phyloP scores from a whole-genome alignment of 1,140 invertebrate species.

The Conus ventricosus region DNA sequence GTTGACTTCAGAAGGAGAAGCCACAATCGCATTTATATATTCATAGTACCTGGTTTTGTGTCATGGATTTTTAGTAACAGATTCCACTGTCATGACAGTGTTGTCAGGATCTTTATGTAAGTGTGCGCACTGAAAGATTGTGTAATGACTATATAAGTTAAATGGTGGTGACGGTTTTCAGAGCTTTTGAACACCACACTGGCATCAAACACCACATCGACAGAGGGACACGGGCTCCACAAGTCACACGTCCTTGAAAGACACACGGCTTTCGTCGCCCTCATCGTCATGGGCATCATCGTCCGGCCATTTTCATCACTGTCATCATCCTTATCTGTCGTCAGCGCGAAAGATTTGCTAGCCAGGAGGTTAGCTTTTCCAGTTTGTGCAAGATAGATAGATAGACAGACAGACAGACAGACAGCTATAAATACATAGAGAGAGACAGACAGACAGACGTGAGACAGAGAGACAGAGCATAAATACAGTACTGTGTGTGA shows the following conservation, averaged over 20 bases:
- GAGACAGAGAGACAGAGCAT: neutral
- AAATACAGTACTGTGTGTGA: too few relatives aligned
- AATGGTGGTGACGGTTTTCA: neutral
- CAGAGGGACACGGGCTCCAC: constrained; percentile 17
- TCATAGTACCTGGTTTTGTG: too few relatives aligned
- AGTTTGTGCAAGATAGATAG: too few relatives aligned
- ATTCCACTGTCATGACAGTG: too few relatives aligned
- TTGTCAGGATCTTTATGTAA: too few relatives aligned
- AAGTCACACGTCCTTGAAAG: constrained; percentile 37
- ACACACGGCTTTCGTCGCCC: constrained; percentile 45
- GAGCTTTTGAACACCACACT: neutral
- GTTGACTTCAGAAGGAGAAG: too few relatives aligned
- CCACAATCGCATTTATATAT: too few relatives aligned
- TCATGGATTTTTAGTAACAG: too few relatives aligned
- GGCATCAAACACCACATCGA: neutral
- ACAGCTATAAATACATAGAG: too few relatives aligned
- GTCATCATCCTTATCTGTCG: constrained; percentile 45
- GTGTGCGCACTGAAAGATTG: too few relatives aligned
- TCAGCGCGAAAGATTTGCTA: constrained; percentile 40
- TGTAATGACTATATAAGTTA: too few relatives aligned
- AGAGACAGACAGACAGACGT: neutral
- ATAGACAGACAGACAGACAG: neutral
- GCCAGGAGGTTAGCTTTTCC: constrained; percentile 41
- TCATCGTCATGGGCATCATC: constrained; percentile 43
- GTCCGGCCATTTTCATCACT: constrained; percentile 43